phyloP scores from a whole-genome alignment of 1,140 invertebrate genomes.

The Apocrypta bakeri region DNA sequence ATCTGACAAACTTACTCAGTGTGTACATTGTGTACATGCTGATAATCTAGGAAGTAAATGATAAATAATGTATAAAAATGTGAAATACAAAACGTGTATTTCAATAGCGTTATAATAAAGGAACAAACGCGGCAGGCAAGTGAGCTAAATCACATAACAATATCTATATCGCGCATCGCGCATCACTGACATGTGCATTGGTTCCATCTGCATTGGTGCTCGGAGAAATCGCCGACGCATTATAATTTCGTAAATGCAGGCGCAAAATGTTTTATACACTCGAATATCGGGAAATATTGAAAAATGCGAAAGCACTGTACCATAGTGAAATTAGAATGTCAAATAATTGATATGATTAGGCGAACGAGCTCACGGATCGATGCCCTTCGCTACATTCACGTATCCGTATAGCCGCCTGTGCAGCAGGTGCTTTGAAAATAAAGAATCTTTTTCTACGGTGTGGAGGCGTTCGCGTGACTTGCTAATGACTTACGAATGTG shows the following conservation, averaged over 20 bases:
- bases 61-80: background rate
- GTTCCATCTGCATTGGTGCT: slow-evolving; percentile 5
- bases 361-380: background rate
- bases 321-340: background rate
- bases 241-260: slow-evolving; percentile 23
- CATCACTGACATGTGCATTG: too few species aligned
- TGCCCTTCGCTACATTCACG: background rate
- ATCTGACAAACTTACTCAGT: background rate
- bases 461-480: background rate
- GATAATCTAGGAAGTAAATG: background rate
- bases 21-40: background rate
- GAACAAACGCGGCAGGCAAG: background rate
- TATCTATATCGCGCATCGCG: background rate
- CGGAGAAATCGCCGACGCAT: background rate
- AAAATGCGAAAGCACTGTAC: too few species aligned
- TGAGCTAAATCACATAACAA: background rate
- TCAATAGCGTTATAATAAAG: background rate
- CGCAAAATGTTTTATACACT: background rate
- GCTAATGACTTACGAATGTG: slow-evolving; percentile 21
- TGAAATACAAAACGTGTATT: background rate
- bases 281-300: too few species aligned
- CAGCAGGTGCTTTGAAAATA: background rate
- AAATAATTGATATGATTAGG: background rate
- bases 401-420: background rate
- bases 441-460: background rate